Percentiles rank a stretch among this genome's conserved stretches.
These are phyloP conservation scores for Limnephilus lunatus DNA, from an alignment of 2,888 invertebrate genomes.

Conservation along the genomic window DNA sequence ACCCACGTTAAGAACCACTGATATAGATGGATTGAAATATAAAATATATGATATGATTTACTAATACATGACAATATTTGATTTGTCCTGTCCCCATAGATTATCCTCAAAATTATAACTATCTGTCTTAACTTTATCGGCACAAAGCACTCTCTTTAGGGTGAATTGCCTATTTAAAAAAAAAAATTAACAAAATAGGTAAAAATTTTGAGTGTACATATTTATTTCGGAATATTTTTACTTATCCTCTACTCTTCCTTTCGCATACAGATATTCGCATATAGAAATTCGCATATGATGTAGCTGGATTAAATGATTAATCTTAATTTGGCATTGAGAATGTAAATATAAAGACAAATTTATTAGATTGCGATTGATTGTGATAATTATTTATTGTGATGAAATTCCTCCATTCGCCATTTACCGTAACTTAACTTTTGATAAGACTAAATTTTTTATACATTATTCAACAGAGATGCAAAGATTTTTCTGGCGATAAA, in stretches of 20 bases:
- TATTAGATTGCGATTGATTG: not conserved
- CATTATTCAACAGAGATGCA: not conserved
- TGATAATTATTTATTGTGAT: not conserved
- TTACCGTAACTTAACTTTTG: not conserved
- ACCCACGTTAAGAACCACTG: too few relatives aligned
- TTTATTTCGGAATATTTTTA: not conserved
- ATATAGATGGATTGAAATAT: too few relatives aligned
- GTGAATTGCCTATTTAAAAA: too few relatives aligned
- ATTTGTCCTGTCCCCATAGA: too few relatives aligned
- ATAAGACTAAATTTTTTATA: not conserved
- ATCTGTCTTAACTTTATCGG: too few relatives aligned
- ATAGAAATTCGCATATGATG: too few relatives aligned
- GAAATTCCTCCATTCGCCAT: not conserved
- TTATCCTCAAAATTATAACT: too few relatives aligned
- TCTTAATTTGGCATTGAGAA: not conserved
- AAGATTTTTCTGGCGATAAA: not conserved
- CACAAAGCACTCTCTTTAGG: too few relatives aligned
- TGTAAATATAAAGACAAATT: not conserved
- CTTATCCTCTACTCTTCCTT: not conserved
- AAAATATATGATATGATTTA: too few relatives aligned
- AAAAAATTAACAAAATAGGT: constrained; percentile 87
- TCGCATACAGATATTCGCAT: not conserved
- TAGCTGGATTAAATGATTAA: not conserved
- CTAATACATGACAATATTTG: too few relatives aligned
- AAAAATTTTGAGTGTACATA: too few relatives aligned